Percentiles rank a stretch among this genome's conserved stretches.
Evolutionary conservation across 2,888 invertebrate species (phyloP).

Genomic region (Tholera decimalis): DNA sequence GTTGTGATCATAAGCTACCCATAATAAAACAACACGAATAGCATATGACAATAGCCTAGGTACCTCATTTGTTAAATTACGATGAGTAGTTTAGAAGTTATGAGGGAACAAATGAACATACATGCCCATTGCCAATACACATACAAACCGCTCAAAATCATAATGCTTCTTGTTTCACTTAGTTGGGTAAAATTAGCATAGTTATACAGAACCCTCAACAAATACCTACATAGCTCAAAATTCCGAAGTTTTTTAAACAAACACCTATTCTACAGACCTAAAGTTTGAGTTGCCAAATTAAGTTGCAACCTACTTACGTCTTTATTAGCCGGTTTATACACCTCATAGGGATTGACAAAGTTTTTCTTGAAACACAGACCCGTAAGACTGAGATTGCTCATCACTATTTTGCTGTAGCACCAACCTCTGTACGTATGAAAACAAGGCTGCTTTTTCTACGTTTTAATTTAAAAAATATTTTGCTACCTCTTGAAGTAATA

Average conservation of each 20-base stretch:
- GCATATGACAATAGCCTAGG: too few species aligned
- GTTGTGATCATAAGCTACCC: too few species aligned
- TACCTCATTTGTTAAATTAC: too few species aligned
- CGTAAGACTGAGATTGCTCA: constrained; percentile 54
- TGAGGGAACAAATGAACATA: too few species aligned
- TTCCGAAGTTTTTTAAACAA: constrained; percentile 52
- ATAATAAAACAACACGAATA: too few species aligned
- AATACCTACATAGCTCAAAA: constrained; percentile 4
- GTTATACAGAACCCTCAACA: constrained; percentile 29
- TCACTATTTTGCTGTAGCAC: constrained; percentile 35
- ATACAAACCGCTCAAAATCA: too few species aligned
- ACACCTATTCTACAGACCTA: constrained; percentile 61
- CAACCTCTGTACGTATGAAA: neutral
- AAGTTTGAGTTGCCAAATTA: constrained; percentile 62
- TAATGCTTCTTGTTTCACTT: too few species aligned
- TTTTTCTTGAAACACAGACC: constrained; percentile 60
- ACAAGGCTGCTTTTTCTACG: constrained; percentile 56
- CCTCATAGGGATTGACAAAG: constrained; percentile 65
- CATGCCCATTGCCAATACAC: too few species aligned
- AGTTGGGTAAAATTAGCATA: too few species aligned
- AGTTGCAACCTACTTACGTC: constrained; percentile 62
- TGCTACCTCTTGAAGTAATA: constrained; percentile 67
- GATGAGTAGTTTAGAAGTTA: too few species aligned
- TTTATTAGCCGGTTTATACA: constrained; percentile 59
- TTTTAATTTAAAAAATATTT: constrained; percentile 22